Conservation (phyloP, 2,797 vertebrate species). For the Pipistrellus nathusii region DNA sequence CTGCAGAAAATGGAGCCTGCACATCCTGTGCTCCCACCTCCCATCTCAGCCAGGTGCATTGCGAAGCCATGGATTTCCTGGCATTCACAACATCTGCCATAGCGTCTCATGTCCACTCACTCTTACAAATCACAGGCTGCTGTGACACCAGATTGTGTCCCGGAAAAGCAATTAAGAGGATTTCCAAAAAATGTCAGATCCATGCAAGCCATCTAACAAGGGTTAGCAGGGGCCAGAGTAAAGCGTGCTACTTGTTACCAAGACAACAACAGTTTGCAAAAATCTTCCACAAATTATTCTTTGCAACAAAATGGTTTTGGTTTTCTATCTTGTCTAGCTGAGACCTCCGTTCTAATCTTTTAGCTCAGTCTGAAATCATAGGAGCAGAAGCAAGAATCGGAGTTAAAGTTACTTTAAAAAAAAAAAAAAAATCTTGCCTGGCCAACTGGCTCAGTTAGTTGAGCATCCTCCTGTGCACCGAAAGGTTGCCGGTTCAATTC, state of each 20-base stretch:
- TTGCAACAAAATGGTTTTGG: slow-evolving; percentile 41
- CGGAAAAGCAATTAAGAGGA: not conserved
- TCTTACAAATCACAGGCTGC: slow-evolving; percentile 9
- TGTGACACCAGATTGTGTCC: not conserved
- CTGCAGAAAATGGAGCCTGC: not conserved
- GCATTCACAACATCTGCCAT: not conserved
- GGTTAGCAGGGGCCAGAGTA: not conserved
- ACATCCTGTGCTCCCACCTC: not conserved
- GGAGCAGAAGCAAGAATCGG: not conserved
- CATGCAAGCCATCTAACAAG: not conserved
- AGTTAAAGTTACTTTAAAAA: not conserved
- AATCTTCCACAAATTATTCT: slow-evolving; percentile 28
- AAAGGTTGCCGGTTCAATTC: not conserved
- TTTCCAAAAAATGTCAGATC: not conserved
- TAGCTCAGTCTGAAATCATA: slow-evolving; percentile 41
- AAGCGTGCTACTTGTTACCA: slow-evolving; percentile 28
- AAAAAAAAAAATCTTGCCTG: not conserved
- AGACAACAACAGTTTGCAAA: not conserved
- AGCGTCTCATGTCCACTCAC: not conserved
- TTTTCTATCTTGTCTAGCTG: slow-evolving; percentile 52
- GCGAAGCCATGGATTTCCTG: not conserved
- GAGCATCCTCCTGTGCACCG: not conserved
- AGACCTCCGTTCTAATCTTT: slow-evolving; percentile 42
- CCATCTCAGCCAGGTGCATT: not conserved
- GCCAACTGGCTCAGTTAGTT: not conserved